phyloP scores from a whole-genome alignment of 1,140 invertebrate species.

The Parasteatoda tepidariorum region DNA sequence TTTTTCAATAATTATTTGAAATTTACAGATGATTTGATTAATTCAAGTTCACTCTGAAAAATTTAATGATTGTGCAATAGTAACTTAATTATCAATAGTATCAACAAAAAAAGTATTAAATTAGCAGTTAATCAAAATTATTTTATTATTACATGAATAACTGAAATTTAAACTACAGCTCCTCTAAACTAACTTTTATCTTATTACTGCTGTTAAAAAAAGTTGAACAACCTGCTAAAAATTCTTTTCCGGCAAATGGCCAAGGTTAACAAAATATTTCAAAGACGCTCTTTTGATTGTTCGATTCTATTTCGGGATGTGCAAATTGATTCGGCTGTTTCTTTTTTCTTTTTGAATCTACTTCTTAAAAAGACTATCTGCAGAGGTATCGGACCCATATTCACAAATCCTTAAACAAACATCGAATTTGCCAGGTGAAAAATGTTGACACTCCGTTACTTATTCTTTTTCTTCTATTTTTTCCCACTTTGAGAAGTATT shows the following conservation, averaged over 20 bases:
- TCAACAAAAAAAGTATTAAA: too few species aligned
- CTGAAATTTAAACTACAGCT: too few species aligned
- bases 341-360: constrained; percentile 6
- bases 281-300: neutral
- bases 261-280: constrained; percentile 47
- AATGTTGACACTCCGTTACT: constrained; percentile 58
- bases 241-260: neutral
- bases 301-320: constrained; percentile 49
- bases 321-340: constrained; percentile 38
- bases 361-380: neutral
- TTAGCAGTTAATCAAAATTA: too few species aligned
- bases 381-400: constrained; percentile 23
- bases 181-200: too few species aligned
- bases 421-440: constrained; percentile 56
- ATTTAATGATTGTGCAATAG: too few species aligned
- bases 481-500: too few species aligned
- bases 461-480: too few species aligned
- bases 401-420: constrained; percentile 57
- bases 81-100: too few species aligned
- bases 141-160: too few species aligned
- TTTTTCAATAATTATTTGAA: too few species aligned
- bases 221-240: constrained; percentile 41
- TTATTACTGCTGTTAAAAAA: neutral
- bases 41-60: too few species aligned
- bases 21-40: too few species aligned